These are phyloP conservation scores for Epinotia nisella DNA, from an alignment of 2,888 invertebrate species.

Conservation along the genomic window DNA sequence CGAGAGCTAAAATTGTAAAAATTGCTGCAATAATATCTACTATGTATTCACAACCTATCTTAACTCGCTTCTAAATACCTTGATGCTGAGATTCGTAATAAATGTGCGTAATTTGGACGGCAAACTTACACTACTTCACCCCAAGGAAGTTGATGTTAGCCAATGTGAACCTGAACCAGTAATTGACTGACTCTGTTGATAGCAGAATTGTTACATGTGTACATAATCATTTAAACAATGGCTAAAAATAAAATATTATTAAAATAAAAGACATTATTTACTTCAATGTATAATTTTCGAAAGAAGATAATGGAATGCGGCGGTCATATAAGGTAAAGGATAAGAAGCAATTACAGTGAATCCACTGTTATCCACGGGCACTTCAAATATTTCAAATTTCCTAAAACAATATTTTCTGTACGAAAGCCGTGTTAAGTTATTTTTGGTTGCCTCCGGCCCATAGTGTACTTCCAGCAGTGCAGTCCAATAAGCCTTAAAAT, in stretches of 20 bases:
- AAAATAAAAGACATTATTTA: background rate
- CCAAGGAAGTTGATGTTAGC: no score
- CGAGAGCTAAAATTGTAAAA: no score
- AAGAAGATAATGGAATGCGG: slow-evolving; percentile 42
- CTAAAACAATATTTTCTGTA: slow-evolving; percentile 74
- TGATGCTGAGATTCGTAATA: no score
- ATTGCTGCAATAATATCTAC: no score
- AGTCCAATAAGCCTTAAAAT: slow-evolving; percentile 15
- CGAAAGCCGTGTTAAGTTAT: slow-evolving; percentile 53
- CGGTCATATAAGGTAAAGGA: slow-evolving; percentile 37
- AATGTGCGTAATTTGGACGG: no score
- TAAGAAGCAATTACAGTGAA: slow-evolving; percentile 30
- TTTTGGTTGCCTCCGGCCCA: background rate
- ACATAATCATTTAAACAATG: background rate
- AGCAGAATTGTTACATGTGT: no score
- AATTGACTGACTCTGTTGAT: background rate
- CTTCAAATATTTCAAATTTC: slow-evolving; percentile 74
- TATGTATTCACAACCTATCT: no score
- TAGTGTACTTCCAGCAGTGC: slow-evolving; percentile 22
- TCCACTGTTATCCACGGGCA: slow-evolving; percentile 51
- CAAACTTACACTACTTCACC: no score
- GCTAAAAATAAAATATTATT: background rate
- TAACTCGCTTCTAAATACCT: no score
- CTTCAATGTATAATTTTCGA: slow-evolving; percentile 45
- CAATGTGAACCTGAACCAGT: no score